Base-by-base conservation (phyloP, 2,888 invertebrate species). In the Bugulina stolonifera region DNA sequence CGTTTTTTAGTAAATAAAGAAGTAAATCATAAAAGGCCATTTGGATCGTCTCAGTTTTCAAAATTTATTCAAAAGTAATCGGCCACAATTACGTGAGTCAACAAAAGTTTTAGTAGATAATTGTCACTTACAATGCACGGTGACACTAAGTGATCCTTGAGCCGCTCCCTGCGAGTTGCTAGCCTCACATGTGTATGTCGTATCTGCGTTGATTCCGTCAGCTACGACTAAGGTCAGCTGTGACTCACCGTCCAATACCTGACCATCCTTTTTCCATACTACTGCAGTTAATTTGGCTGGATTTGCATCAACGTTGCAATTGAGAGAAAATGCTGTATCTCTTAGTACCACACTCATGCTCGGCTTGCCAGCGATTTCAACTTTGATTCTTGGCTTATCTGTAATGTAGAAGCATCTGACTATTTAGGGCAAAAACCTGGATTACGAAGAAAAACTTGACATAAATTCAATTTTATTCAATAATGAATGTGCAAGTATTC, bases 81-180 rank as follows among this genome's bases (percentile, higher is more conserved):
- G 22, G 64, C 25, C 27, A 64, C 23, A 5, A 23, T 55, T 23
- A 55, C 25, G 5, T 18, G 25, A 64, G 18, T 32, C 32, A 64
- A 64, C 29, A 22, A 64, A 25, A 29, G 27, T 29, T 14, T 34
- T 27, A 64, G 32, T 64, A 32, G 32, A 32, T 3, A 23, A 23
- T 23, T 57, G 57, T 18, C 57, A 25, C 64, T 64, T 64, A 64
- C 64, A 64, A n/a, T 64, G 29, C 25, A 64, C 64, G 14, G 32
- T 27, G 64, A 64, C 32, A 32, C 27, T 64, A 14, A 64, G 34
- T 25, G 32, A 14, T 27, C 29, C 27, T 32, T 22, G 14, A 14
- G 27, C 27, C 18, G 25, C 3, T 5, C 32, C 64, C 32, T 14
- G 32, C 5, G 32, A 18, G 27, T 64, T 64, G 5, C 5, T n/a